Evolutionary conservation across 2,113 vertebrate genomes (phyloP).

Genomic region (Cryptomyrus ogoouensis): DNA sequence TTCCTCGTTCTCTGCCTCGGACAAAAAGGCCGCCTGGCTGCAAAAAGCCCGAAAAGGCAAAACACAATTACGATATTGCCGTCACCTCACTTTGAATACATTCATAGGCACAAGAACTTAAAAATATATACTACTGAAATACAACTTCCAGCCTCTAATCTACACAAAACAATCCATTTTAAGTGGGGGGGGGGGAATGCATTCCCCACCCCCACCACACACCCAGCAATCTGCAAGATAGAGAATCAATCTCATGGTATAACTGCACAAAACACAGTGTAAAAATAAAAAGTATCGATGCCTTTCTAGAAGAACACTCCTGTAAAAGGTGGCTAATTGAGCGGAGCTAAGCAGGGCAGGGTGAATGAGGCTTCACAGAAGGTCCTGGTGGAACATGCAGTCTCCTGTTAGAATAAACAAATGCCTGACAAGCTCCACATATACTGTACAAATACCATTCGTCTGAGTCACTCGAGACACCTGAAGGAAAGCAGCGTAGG

Average conservation of each 20-base stretch:
- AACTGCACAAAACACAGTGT: neutral
- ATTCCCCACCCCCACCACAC: neutral
- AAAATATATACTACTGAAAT: neutral
- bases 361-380: conserved; percentile 7
- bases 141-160: neutral
- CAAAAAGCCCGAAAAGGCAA: neutral
- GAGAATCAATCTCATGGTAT: neutral
- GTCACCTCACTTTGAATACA: neutral
- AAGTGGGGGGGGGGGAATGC: neutral
- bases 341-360: neutral
- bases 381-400: neutral
- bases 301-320: neutral
- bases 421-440: neutral
- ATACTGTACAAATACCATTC: conserved; percentile 16
- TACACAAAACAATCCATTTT: neutral
- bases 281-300: neutral
- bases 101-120: neutral
- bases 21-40: neutral
- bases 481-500: neutral
- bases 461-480: neutral
- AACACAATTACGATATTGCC: neutral
- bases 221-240: neutral
- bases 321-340: neutral
- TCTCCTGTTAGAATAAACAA: conserved; percentile 16
- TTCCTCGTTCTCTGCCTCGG: neutral